Base-by-base conservation (phyloP, 1,140 invertebrate species). In the Camponotus floridanus region DNA sequence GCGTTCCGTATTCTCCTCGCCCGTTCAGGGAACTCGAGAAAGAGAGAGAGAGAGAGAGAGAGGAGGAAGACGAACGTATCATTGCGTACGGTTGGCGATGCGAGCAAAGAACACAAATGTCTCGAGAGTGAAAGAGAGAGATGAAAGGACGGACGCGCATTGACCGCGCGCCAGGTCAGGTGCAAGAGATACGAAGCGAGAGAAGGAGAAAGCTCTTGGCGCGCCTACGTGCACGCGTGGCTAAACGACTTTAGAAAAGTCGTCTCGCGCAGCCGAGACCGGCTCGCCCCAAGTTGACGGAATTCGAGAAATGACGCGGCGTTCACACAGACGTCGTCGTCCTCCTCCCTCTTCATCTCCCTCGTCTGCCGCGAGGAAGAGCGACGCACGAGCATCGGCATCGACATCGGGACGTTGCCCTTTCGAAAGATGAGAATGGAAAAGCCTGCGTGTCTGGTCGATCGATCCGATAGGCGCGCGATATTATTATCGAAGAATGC, bases 321-420 rank as follows among this genome's bases (percentile, higher is more conserved):
- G 15, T 5, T 21, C n/a, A 3, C 9, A 2, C 13, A 18, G 45
- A 42, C 21, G 1, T 73, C 33, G n/a, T 33, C 65, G 3, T 81
- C 51, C 31, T 15, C 13, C 48, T 7, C 33, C 18, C 31, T 2
- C 48, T 59, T 3, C 11, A n/a, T 36, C 4, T 31, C 1, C n/a
- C 21, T 9, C 4, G 45, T 15, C 42, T 57, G 68, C 33, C 51
- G 39, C 39, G 57, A 31, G 78, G 74, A 89, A 74, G 71, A 33
- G 45, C 36, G 57, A 39, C 21, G 26, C 42, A 42, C 78, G 21
- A 42, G 70, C 78, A 78, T 48, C 26, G 36, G 36, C 33, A 18
- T 26, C 26, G 26, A 1, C 26, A 26, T 26, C 26, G 26, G 39
- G 74, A 71, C 91, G 21, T 91, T 91, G 91, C 79, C 86, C 87